Evolutionary conservation across 2,797 vertebrate species (phyloP).

Genomic region (Potorous gilbertii): DNA sequence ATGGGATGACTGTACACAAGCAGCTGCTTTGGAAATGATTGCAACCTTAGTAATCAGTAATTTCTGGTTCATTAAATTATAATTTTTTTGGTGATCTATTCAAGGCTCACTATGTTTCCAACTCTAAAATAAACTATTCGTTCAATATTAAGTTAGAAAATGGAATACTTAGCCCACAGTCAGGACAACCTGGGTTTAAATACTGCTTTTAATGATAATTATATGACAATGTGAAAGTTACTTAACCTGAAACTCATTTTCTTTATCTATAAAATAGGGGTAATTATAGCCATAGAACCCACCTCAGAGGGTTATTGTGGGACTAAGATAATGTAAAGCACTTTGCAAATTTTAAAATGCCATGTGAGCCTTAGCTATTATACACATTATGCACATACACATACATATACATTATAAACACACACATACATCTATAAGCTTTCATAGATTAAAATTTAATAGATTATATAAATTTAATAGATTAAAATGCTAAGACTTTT

Average conservation of each 20-base stretch:
- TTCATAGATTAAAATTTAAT: background rate
- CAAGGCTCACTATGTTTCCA: background rate
- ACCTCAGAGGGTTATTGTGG: background rate
- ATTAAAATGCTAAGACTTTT: background rate
- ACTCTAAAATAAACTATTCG: background rate
- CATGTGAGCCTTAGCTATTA: background rate
- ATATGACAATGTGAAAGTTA: background rate
- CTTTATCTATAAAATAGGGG: slow-evolving; percentile 33
- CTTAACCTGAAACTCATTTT: slow-evolving; percentile 34
- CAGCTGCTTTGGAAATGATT: background rate
- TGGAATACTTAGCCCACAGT: background rate
- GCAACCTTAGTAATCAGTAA: background rate
- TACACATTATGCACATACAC: background rate
- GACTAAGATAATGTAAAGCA: background rate
- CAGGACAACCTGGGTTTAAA: background rate
- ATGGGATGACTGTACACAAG: background rate
- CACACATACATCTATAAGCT: background rate
- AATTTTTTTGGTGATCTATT: background rate
- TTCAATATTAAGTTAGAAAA: background rate
- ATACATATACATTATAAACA: background rate
- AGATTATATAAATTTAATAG: background rate
- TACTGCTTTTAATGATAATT: background rate
- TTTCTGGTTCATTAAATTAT: background rate
- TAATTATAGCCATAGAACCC: slow-evolving; percentile 4
- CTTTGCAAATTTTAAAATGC: background rate